Percentiles rank a stretch among this genome's conserved stretches.
phyloP scores from a whole-genome alignment of 2,113 vertebrate genomes.

The Psophia crepitans region DNA sequence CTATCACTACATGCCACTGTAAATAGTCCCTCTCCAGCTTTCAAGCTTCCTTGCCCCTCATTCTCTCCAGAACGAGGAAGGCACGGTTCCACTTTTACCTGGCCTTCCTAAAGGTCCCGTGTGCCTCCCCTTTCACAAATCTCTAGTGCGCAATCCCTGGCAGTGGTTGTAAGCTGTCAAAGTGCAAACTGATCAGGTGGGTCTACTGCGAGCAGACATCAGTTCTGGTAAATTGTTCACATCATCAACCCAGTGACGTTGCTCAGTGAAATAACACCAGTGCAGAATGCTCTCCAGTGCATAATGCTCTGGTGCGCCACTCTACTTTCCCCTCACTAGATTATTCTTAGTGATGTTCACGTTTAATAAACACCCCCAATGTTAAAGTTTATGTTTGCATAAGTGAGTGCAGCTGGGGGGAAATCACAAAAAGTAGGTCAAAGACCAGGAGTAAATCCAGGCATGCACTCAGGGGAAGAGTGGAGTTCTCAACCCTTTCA shows the following conservation, averaged over 20 bases:
- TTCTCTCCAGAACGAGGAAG: not conserved
- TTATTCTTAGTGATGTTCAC: not conserved
- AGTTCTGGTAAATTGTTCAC: not conserved
- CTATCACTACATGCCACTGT: too few species aligned
- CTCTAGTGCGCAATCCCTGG: not conserved
- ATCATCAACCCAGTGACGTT: rapidly evolving
- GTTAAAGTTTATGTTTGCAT: not conserved
- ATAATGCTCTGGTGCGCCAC: not conserved
- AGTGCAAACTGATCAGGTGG: not conserved
- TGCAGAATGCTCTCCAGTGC: not conserved
- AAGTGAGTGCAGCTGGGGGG: not conserved
- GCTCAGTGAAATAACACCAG: not conserved
- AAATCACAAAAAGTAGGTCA: not conserved
- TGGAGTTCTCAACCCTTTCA: not conserved
- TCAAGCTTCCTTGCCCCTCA: not conserved
- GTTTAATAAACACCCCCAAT: not conserved
- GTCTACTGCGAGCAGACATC: not conserved
- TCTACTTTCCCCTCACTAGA: not conserved
- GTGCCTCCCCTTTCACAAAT: not conserved
- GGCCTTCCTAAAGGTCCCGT: not conserved
- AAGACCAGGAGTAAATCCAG: not conserved
- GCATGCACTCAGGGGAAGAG: not conserved
- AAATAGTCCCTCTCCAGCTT: too few species aligned
- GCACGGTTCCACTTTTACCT: not conserved
- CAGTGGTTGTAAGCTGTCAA: not conserved